Base-by-base conservation (phyloP, 2,113 vertebrate species). In the Pandion haliaetus region DNA sequence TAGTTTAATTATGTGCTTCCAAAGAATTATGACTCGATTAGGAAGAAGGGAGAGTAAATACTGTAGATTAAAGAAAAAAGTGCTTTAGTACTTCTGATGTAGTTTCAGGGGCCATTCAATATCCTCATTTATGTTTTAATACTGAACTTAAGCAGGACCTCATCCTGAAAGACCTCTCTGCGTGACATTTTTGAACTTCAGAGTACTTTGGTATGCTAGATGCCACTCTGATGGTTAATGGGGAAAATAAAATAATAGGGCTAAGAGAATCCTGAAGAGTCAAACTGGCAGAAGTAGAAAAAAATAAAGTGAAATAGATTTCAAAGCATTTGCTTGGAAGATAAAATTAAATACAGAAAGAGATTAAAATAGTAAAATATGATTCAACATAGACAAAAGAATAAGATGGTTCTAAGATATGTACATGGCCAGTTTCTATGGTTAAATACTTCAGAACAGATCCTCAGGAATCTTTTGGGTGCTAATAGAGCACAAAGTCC, bases 1-100 rank as follows among this genome's bases (percentile, higher is more conserved):
- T 92, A 63, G 72, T 89, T 94, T 95, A 94, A 94, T 93, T 85
- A 89, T 57, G 12, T 91, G 87, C 78, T 90, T 80, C 66, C 49
- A 81, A 88, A 92, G 40, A 92, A 89, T 93, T 90, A 72, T 55
- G 76, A 63, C n/a, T 71, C 44, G 63, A 90, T 89, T 89, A 95
- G 20, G 36, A 88, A 88, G 29, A 91, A 85, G 83, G 7, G 58
- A 91, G 24, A 26, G 59, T 87, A 94, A 96, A 94, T 85, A 83
- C 57, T 86, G 54, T 34, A 92, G 65, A 61, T 47, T 66, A 63
- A 79, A 86, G 44, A 74, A 47, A 52, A 77, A 93, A 66, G 61
- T 12, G 14, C 17, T 79, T 93, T 57, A 49, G 6, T 76, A 65
- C 26, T 93, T 91, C 10, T 83, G 4, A 5, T 54, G 58, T 50